phyloP scores from a whole-genome alignment of 1,140 invertebrate genomes.

The Teleogryllus occipitalis region DNA sequence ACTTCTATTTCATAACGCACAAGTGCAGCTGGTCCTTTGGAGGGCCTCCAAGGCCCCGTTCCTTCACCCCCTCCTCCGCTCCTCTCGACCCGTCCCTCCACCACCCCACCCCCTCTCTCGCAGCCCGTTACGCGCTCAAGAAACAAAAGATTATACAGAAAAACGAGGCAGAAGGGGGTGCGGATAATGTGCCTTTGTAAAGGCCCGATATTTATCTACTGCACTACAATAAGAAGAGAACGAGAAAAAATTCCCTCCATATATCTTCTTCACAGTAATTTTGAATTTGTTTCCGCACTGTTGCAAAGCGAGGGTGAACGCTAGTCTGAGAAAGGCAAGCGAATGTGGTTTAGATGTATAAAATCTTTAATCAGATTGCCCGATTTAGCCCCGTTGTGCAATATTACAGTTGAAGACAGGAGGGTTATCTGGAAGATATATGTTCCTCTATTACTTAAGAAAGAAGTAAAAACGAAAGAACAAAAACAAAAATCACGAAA shows the following conservation, averaged over 20 bases:
- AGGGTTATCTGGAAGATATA: conserved; percentile 4
- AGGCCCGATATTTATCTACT: conserved; percentile 1
- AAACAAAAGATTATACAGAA: conserved; percentile 6
- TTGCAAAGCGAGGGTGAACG: neutral
- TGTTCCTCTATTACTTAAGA: neutral
- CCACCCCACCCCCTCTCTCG: neutral
- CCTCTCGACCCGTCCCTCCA: neutral
- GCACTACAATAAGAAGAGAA: neutral
- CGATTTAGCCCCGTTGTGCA: neutral
- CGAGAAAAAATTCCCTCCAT: neutral
- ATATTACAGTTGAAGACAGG: neutral
- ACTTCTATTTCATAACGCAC: conserved; percentile 4
- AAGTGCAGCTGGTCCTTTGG: conserved; percentile 3
- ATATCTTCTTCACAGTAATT: conserved; percentile 5
- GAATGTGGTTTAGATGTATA: neutral
- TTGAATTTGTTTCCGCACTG: conserved; percentile 4
- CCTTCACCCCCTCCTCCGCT: neutral
- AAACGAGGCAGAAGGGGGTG: neutral
- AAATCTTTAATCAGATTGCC: conserved; percentile 1
- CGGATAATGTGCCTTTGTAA: conserved; percentile 1
- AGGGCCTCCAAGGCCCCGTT: neutral
- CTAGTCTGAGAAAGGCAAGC: neutral
- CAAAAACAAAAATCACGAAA: neutral
- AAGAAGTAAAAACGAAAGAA: neutral
- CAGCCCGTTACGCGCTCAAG: neutral